A percentile compares a stretch with the other conserved stretches of the same genome.
Conservation (phyloP, 2,113 vertebrate genomes). For the human region GRCh38 chrX:9861501-9862000, state of each 20-base stretch:
- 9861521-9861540: neutral
- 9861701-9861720: neutral
- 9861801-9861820: fast-evolving
- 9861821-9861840: neutral
- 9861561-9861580: neutral
- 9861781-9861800: neutral
- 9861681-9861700: neutral
- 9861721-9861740: neutral
- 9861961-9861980: neutral
- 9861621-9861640: neutral
- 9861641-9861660: neutral
- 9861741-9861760: neutral
- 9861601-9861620: no score
- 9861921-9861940: fast-evolving
- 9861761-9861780: neutral
- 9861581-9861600: neutral
- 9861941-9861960: neutral
- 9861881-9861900: fast-evolving
- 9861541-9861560: neutral
- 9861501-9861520: fast-evolving
- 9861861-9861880: neutral
- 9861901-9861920: fast-evolving
- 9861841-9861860: fast-evolving
- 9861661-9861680: neutral
- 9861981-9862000: neutral